Evolutionary conservation across 2,888 invertebrate species (phyloP).

Genomic region (Anarsia innoxiella): DNA sequence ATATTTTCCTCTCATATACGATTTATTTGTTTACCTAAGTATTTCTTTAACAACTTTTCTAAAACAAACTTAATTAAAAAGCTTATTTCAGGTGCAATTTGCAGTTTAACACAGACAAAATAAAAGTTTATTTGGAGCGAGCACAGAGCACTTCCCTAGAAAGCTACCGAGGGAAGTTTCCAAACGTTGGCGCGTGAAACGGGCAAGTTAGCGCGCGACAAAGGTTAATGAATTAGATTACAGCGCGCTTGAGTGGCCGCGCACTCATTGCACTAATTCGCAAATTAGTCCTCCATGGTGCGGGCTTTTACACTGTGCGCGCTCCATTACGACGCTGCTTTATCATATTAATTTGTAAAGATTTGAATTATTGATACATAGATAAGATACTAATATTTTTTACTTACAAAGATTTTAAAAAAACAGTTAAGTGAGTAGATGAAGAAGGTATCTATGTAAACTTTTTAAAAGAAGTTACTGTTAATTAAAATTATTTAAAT

Average conservation of each 20-base stretch:
- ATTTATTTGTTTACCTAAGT: too few relatives aligned
- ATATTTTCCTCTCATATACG: too few relatives aligned
- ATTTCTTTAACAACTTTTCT: too few relatives aligned
- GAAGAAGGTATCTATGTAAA: too few relatives aligned
- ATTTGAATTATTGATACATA: slow-evolving; percentile 5
- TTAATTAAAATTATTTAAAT: too few relatives aligned
- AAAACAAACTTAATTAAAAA: too few relatives aligned
- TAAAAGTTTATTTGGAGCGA: slow-evolving; percentile 23
- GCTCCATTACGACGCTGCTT: slow-evolving; percentile 8
- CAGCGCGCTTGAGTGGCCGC: slow-evolving; percentile 53
- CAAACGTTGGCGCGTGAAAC: slow-evolving; percentile 23
- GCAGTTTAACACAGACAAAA: too few relatives aligned
- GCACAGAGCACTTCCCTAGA: slow-evolving; percentile 16
- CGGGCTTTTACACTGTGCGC: slow-evolving; percentile 6
- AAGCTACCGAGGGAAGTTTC: slow-evolving; percentile 14
- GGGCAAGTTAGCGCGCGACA: slow-evolving; percentile 36
- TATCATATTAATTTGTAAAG: slow-evolving; percentile 48
- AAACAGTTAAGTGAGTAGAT: too few relatives aligned
- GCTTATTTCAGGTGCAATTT: too few relatives aligned
- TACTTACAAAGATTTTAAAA: too few relatives aligned
- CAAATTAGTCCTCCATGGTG: slow-evolving; percentile 8
- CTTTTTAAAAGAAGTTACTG: too few relatives aligned
- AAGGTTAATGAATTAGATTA: slow-evolving; percentile 64
- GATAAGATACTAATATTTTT: too few relatives aligned
- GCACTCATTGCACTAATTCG: slow-evolving; percentile 52